Conservation (phyloP, 2,888 invertebrate genomes). For the Apodemia hepburni region DNA sequence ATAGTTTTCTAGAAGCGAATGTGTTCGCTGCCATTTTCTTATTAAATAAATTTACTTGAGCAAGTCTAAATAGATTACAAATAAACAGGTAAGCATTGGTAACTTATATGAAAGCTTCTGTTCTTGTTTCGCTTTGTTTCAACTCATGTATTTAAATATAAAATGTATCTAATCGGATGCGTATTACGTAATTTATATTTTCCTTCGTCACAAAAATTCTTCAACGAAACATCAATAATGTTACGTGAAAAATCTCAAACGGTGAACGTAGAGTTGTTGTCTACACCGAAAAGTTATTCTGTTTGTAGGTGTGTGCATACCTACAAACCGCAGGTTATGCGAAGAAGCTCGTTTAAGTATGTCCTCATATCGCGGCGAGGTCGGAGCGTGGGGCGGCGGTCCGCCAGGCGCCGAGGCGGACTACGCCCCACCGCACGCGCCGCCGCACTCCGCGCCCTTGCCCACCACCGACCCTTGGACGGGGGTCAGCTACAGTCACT, state of each 20-base stretch:
- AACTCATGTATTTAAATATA: constrained; percentile 48
- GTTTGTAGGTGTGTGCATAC: constrained; percentile 84
- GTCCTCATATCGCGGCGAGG: constrained; percentile 67
- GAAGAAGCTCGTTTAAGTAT: constrained; percentile 67
- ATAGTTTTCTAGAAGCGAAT: constrained; percentile 52
- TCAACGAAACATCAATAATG: constrained; percentile 55
- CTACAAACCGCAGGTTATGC: constrained; percentile 80
- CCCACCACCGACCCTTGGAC: constrained; percentile 73
- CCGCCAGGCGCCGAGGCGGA: constrained; percentile 77
- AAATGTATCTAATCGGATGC: constrained; percentile 46
- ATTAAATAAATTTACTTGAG: constrained; percentile 42
- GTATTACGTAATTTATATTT: constrained; percentile 75
- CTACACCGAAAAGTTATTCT: constrained; percentile 85
- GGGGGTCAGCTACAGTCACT: constrained; percentile 67
- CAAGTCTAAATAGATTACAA: constrained; percentile 30
- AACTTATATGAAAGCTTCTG: constrained; percentile 45
- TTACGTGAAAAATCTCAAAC: constrained; percentile 56
- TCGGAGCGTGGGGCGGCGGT: constrained; percentile 73
- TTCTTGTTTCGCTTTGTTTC: constrained; percentile 42
- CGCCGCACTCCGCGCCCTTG: constrained; percentile 50
- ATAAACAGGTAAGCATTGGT: constrained; percentile 65
- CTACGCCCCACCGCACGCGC: constrained; percentile 63
- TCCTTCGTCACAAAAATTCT: constrained; percentile 60
- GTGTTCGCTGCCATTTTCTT: constrained; percentile 74
- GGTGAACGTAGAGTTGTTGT: constrained; percentile 67